A percentile compares a stretch with the other conserved stretches of the same genome.
These are phyloP conservation scores for Perithous albicinctus DNA, from an alignment of 2,888 invertebrate species.

Conservation along the genomic window DNA sequence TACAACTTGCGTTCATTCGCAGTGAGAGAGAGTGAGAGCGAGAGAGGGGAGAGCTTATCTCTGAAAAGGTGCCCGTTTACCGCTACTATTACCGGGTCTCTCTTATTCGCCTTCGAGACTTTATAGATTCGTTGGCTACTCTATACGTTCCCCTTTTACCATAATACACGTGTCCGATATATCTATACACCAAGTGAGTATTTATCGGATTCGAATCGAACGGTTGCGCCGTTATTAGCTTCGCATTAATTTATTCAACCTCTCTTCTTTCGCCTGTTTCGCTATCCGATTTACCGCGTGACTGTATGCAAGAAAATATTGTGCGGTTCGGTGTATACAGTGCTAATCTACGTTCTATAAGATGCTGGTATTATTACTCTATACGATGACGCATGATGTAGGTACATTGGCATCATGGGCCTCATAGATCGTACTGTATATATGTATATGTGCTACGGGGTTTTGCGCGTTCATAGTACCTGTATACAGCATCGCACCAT, in stretches of 20 bases:
- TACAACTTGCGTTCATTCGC: too few relatives aligned
- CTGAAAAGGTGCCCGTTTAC: constrained; percentile 67
- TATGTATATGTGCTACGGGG: background rate
- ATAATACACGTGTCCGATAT: background rate
- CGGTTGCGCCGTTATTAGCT: constrained; percentile 67
- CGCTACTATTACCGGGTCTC: constrained; percentile 60
- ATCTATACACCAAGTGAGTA: constrained; percentile 34
- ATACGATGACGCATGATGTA: constrained; percentile 56
- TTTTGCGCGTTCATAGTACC: background rate
- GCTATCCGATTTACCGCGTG: constrained; percentile 25
- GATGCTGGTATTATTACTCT: constrained; percentile 49
- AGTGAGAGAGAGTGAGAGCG: too few relatives aligned
- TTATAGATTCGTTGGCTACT: constrained; percentile 64
- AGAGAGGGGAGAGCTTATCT: constrained; percentile 54
- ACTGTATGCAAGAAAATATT: constrained; percentile 58
- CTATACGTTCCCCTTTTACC: background rate
- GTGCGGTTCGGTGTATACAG: constrained; percentile 25
- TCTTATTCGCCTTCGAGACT: constrained; percentile 33
- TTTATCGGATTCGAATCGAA: constrained; percentile 67
- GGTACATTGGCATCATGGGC: constrained; percentile 44
- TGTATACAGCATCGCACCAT: background rate
- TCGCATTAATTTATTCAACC: constrained; percentile 65
- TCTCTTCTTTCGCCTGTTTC: constrained; percentile 48
- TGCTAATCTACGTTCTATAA: background rate
- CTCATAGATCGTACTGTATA: constrained; percentile 44